Evolutionary conservation across 2,797 vertebrate genomes (phyloP).

Genomic region (Paratrypauchen microcephalus): DNA sequence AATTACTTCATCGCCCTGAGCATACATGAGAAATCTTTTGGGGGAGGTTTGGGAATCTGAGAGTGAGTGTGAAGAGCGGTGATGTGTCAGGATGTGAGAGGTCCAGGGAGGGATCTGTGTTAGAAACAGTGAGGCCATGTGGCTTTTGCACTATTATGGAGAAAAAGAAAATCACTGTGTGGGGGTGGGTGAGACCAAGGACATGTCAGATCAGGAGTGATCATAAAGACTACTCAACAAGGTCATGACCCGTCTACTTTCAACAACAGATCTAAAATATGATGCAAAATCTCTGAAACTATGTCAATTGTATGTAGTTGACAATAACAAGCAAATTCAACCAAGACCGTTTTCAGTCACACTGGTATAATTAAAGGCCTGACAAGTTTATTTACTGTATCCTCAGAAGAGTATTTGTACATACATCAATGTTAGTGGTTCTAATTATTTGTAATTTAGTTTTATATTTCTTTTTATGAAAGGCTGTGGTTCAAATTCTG

Average conservation of each 20-base stretch:
- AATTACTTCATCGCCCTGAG: slow-evolving; percentile 39
- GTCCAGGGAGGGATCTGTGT: slow-evolving; percentile 26
- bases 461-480: neutral
- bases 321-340: slow-evolving; percentile 1
- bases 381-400: slow-evolving; percentile 3
- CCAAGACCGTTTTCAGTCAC: neutral
- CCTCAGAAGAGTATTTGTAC: neutral
- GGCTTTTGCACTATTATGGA: slow-evolving; percentile 12
- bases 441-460: slow-evolving; percentile 7
- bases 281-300: neutral
- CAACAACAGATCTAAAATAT: neutral
- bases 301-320: neutral
- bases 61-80: slow-evolving; percentile 20
- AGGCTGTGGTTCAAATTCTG: slow-evolving; percentile 1
- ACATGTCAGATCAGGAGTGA: neutral
- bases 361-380: slow-evolving; percentile 7
- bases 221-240: slow-evolving; percentile 2
- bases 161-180: slow-evolving; percentile 18
- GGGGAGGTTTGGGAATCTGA: slow-evolving; percentile 38
- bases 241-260: slow-evolving; percentile 16
- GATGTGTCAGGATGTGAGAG: slow-evolving; percentile 31
- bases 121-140: slow-evolving; percentile 16
- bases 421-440: neutral
- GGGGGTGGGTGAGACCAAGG: slow-evolving; percentile 18
- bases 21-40: slow-evolving; percentile 27